phyloP scores from a whole-genome alignment of 1,140 invertebrate species.

The Acromyrmex heyeri region DNA sequence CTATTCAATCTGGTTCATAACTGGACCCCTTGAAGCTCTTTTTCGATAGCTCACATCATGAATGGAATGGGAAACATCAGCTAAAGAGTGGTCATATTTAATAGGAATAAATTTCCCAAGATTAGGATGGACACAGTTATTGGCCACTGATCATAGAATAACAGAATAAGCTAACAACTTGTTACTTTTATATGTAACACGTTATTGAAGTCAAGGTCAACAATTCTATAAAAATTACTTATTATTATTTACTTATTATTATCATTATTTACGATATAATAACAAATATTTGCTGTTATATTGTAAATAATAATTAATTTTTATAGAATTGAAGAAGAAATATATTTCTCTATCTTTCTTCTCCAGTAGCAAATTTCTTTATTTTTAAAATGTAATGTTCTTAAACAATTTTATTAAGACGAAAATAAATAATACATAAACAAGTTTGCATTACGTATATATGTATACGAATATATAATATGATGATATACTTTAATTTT shows the following conservation, averaged over 20 bases:
- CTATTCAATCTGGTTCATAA: conserved; percentile 32
- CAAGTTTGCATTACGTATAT: not conserved
- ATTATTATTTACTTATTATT: not conserved
- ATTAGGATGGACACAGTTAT: not conserved
- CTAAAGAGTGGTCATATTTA: conserved; percentile 48
- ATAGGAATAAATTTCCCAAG: conserved; percentile 33
- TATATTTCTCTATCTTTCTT: too few relatives aligned
- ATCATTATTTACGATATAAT: not conserved
- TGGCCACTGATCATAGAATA: not conserved
- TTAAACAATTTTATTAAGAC: not conserved
- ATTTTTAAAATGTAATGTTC: not conserved
- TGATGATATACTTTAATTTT: not conserved
- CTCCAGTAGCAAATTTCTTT: too few relatives aligned
- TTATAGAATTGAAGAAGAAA: too few relatives aligned
- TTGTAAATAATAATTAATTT: too few relatives aligned
- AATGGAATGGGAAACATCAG: conserved; percentile 23
- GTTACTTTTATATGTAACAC: not conserved
- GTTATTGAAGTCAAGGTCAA: not conserved
- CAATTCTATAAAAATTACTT: not conserved
- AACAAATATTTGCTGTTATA: too few relatives aligned
- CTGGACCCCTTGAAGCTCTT: conserved; percentile 45
- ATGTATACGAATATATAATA: not conserved
- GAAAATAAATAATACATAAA: not conserved
- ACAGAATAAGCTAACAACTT: not conserved
- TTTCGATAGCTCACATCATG: conserved; percentile 16